Conservation (phyloP, 2,797 vertebrate species). For the Selene dorsalis region DNA sequence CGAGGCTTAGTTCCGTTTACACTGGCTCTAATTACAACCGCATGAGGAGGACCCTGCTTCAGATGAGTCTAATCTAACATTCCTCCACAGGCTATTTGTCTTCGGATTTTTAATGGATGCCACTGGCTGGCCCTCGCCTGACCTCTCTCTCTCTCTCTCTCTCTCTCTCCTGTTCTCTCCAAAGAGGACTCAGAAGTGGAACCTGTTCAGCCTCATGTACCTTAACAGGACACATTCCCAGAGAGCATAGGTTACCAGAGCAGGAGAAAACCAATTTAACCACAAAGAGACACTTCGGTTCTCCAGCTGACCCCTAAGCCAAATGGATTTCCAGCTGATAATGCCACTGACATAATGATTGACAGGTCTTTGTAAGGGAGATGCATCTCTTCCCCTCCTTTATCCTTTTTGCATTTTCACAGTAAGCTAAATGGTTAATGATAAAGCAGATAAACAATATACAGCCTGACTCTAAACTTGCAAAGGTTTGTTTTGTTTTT, state of each 20-base stretch:
- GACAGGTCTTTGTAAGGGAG: constrained; percentile 33
- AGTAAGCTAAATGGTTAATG: constrained; percentile 6
- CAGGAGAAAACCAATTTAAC: constrained; percentile 32
- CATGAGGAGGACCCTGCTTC: constrained; percentile 79
- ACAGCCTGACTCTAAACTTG: not conserved
- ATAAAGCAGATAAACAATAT: constrained; percentile 33
- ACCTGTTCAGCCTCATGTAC: not conserved
- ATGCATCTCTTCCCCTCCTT: constrained; percentile 15
- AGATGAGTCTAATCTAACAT: constrained; percentile 78
- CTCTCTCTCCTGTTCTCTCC: constrained; percentile 5
- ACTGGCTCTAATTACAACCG: constrained; percentile 84
- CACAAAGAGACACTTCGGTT: constrained; percentile 37
- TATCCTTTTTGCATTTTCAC: constrained; percentile 31
- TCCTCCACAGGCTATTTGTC: constrained; percentile 77
- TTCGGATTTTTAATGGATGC: constrained; percentile 78
- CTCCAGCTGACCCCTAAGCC: constrained; percentile 35
- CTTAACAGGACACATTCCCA: constrained; percentile 15
- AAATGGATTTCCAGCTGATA: constrained; percentile 48
- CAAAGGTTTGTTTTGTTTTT: not conserved
- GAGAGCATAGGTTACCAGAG: constrained; percentile 4
- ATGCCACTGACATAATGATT: constrained; percentile 38
- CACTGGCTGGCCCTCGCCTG: constrained; percentile 65
- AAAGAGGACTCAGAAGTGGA: constrained; percentile 14
- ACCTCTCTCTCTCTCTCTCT: constrained; percentile 47
- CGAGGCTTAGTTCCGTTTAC: constrained; percentile 83